Evolutionary conservation across 2,888 invertebrate genomes (phyloP), one percentile per base, ranked within the genome.

Genomic region (Drosophila prostipennis): DNA sequence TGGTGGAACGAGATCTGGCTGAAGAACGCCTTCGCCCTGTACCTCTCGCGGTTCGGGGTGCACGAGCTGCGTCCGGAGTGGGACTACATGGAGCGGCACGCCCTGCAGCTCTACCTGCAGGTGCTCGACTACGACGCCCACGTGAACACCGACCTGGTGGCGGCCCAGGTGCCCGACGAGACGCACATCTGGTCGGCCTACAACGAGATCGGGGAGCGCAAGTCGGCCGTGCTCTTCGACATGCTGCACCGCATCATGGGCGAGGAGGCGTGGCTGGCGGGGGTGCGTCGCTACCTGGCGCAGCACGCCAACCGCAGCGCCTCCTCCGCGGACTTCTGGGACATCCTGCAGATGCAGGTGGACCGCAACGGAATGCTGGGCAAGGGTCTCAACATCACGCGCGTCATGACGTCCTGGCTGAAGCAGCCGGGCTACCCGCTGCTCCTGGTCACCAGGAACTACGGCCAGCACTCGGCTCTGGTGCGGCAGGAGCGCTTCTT

Each of bases 211-310:
- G 96, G 96, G 0, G 96, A 96, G 91, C 93, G 94, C 74, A 97
- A 97, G 92, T 97, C 97, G 0, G 94, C 96, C 1, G 94, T 95
- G 0, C 93, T 98, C 48, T 94, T 98, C 70, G 93, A 98, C 43
- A 98, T 98, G 98, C 97, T 98, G 95, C 94, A 95, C 78, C 93
- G 95, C 87, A 96, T 96, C 91, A 93, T 98, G 11, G 97, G 97
- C 0, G 94, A 95, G 52, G 93, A 94, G 0, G 93, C 95, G 14
- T 95, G 96, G 90, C 93, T 94, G 2, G 52, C 60, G 1, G 95
- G 95, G 2, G 92, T 96, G 10, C 93, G 93, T 56, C 94, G 93
- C 72, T 96, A 96, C 90, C 92, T 96, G 8, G 90, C 92, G 0
- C 93, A 93, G 46, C 93, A 94, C 82, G 93, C 94, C 42, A 96